A percentile compares a stretch with the other conserved stretches of the same genome.
Conservation (phyloP, 1,140 invertebrate species). For the Drosophila equinoxialis region DNA sequence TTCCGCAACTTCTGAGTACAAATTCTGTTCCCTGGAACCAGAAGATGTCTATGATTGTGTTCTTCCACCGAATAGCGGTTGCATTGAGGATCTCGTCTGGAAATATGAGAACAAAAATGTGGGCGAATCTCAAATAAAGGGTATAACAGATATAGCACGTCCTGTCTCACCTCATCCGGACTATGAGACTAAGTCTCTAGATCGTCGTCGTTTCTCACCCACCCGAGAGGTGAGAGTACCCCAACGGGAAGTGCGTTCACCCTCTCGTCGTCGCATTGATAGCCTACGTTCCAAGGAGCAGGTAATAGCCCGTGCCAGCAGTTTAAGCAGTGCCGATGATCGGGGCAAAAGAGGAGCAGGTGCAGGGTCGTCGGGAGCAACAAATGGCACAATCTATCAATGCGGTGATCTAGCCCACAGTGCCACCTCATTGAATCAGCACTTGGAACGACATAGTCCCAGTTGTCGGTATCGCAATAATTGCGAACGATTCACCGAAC, state of each 20-base stretch:
- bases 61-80: slow-evolving; percentile 30
- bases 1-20: slow-evolving; percentile 27
- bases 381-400: slow-evolving; percentile 71
- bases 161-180: slow-evolving; percentile 53
- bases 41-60: slow-evolving; percentile 62
- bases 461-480: slow-evolving; percentile 86
- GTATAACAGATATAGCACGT: slow-evolving; percentile 64
- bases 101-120: slow-evolving; percentile 65
- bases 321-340: slow-evolving; percentile 85
- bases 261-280: slow-evolving; percentile 86
- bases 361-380: slow-evolving; percentile 32
- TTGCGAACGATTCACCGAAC: slow-evolving; percentile 92
- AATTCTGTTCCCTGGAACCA: slow-evolving; percentile 45
- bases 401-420: slow-evolving; percentile 78
- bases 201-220: slow-evolving; percentile 71
- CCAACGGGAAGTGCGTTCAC: slow-evolving; percentile 85
- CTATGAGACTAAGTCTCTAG: slow-evolving; percentile 22
- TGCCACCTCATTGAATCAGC: slow-evolving; percentile 68
- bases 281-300: slow-evolving; percentile 66
- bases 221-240: slow-evolving; percentile 76
- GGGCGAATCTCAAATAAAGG: slow-evolving; percentile 23
- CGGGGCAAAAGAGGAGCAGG: slow-evolving; percentile 55
- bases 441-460: slow-evolving; percentile 69
- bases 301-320: slow-evolving; percentile 85
- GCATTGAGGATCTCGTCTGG: slow-evolving; percentile 79